Conservation (phyloP, 2,113 vertebrate genomes). For the Podocnemis expansa region DNA sequence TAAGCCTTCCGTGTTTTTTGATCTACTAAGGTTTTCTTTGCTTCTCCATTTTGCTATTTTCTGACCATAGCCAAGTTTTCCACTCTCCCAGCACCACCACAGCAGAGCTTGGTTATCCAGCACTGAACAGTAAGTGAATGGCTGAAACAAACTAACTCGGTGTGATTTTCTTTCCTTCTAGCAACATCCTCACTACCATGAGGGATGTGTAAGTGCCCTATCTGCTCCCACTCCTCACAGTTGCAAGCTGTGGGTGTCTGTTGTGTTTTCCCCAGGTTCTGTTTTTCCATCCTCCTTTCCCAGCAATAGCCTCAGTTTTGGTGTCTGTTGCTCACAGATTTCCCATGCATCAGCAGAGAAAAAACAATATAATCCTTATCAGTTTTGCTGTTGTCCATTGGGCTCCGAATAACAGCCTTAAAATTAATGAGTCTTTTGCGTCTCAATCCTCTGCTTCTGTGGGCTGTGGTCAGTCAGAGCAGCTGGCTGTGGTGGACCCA, state of each 20-base stretch:
- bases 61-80: background rate
- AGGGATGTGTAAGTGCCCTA: background rate
- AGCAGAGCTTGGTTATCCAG: background rate
- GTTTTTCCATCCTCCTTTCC: background rate
- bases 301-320: background rate
- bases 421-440: background rate
- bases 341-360: background rate
- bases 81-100: background rate
- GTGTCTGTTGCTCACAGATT: background rate
- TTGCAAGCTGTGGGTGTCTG: background rate
- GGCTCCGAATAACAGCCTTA: background rate
- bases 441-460: background rate
- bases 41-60: background rate
- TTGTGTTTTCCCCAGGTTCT: background rate
- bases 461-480: background rate
- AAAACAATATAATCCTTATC: background rate
- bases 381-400: background rate
- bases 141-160: background rate
- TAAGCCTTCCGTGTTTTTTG: background rate
- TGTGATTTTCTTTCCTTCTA: background rate
- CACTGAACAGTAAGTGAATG: background rate
- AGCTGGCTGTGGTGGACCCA: conserved; percentile 15
- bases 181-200: background rate
- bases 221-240: background rate
- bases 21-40: background rate